Base-by-base conservation (phyloP, 2,797 vertebrate genomes). In the Lindbergichthys nudifrons region DNA sequence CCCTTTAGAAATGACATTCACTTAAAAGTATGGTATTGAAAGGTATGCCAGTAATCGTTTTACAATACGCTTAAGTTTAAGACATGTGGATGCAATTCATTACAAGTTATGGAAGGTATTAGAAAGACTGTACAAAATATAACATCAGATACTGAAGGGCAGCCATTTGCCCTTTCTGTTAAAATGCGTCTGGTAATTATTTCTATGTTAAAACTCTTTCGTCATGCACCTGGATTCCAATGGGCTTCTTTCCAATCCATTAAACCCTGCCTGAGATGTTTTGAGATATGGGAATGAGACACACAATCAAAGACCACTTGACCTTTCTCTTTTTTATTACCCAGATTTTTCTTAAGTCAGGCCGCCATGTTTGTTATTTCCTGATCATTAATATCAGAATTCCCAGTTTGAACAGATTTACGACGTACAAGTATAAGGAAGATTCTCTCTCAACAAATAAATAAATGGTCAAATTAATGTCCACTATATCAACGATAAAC, bases 241-340 rank as follows among this genome's bases (percentile, higher is more conserved):
- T 48, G 79, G 87, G 82, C 72, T 54, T 81, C 77, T 45, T 70
- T 81, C 74, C 72, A 73, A 83, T 83, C 73, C 30, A 46, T 75
- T 77, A 70, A 88, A 83, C 70, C 50, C 83, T 87, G 91, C 89
- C 88, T 92, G 91, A 94, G 90, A 93, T 92, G 80, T 92, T 71
- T 87, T 90, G 89, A 92, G 85, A 91, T 89, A 86, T 91, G 89
- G 85, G 85, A 84, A 81, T 56, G 73, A 84, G 75, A 85, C 71
- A 79, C 82, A 85, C 72, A 77, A 72, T 82, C 67, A 86, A 86
- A 78, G 62, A 79, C 75, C 62, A 77, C 47, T 10, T 84, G 65
- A 84, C 57, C 30, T 77, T 63, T 52, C 48, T 56, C 56, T 56
- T 48, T 45, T 80, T 21, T 23, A 47, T 47, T 57, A 77, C 65